Evolutionary conservation across 2,888 invertebrate genomes (phyloP).

Genomic region (Eristalis arbustorum): DNA sequence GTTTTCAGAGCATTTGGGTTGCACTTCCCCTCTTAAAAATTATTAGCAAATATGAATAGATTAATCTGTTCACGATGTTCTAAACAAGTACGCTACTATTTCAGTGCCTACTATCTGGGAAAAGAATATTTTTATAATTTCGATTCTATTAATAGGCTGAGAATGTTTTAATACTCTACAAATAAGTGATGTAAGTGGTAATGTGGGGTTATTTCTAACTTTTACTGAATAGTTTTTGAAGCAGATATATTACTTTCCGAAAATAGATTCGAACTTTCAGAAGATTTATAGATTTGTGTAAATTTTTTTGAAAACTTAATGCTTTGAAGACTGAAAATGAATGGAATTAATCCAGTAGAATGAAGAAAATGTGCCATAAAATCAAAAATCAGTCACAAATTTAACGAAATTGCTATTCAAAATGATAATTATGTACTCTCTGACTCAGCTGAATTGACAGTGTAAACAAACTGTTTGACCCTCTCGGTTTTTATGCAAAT

Average conservation of each 20-base stretch:
- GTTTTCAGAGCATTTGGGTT: not conserved
- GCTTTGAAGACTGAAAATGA: no score
- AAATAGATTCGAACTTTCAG: not conserved
- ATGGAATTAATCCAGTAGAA: no score
- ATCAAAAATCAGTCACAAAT: no score
- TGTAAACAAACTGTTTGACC: no score
- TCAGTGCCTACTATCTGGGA: not conserved
- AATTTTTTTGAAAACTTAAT: not conserved
- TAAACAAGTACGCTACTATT: not conserved
- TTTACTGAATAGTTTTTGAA: not conserved
- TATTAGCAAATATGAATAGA: not conserved
- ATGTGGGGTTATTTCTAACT: not conserved
- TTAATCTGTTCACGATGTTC: not conserved
- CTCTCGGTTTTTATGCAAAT: no score
- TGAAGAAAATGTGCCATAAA: no score
- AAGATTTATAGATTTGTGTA: not conserved
- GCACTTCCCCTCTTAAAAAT: not conserved
- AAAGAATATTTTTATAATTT: not conserved
- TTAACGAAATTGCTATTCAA: no score
- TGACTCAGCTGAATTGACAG: no score
- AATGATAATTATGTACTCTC: no score
- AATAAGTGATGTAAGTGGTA: not conserved
- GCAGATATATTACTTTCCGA: not conserved
- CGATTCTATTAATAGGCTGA: not conserved
- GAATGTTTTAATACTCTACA: not conserved